phyloP scores from a whole-genome alignment of 1,140 invertebrate genomes.

The Diprion similis region DNA sequence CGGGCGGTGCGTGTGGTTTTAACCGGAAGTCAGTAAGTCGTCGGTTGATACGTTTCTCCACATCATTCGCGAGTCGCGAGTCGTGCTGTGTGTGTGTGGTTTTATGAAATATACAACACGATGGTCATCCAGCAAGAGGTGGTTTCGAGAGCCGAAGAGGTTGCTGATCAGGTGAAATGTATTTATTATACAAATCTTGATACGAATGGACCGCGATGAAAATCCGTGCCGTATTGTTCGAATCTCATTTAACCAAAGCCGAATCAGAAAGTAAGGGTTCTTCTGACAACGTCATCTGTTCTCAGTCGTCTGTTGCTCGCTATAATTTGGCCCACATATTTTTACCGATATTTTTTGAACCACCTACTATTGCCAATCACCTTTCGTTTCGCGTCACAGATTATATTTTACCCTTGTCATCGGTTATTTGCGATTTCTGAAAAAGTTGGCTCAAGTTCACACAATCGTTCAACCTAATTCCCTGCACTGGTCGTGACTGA shows the following conservation, averaged over 20 bases:
- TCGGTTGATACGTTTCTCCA: background rate
- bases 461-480: too few species aligned
- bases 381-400: too few species aligned
- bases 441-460: too few species aligned
- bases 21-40: background rate
- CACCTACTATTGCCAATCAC: too few species aligned
- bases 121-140: constrained; percentile 89
- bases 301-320: constrained; percentile 10
- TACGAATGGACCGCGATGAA: constrained; percentile 15
- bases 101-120: constrained; percentile 60
- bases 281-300: constrained; percentile 49
- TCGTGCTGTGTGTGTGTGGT: constrained; percentile 37
- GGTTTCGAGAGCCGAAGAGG: constrained; percentile 89
- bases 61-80: constrained; percentile 6
- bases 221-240: background rate
- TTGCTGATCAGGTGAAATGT: constrained; percentile 87
- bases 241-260: too few species aligned
- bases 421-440: too few species aligned
- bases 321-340: constrained; percentile 12
- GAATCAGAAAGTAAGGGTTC: constrained; percentile 4
- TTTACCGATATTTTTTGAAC: background rate
- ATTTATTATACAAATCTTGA: constrained; percentile 13
- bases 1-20: background rate
- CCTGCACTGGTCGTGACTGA: too few species aligned
- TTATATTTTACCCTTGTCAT: too few species aligned